A percentile compares a stretch with the other conserved stretches of the same genome.
Evolutionary conservation across 1,140 invertebrate species (phyloP).

Genomic region (Penaeus chinensis): DNA sequence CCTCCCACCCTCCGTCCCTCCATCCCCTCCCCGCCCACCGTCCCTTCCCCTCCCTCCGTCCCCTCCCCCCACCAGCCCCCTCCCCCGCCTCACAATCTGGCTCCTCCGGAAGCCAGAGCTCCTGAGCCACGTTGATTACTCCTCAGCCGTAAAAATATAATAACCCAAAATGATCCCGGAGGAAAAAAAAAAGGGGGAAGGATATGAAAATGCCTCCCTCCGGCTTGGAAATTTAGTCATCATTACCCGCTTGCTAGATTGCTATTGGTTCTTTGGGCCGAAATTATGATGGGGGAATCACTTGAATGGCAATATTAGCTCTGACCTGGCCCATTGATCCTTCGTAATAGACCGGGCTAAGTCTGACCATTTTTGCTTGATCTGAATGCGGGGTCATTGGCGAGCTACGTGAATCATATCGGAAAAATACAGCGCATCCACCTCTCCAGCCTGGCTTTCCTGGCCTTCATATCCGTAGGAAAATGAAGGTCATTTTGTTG

Average conservation of each 20-base stretch:
- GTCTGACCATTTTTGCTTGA: constrained; percentile 35
- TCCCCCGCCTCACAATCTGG: too few species aligned
- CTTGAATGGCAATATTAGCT: constrained; percentile 43
- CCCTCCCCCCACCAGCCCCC: too few species aligned
- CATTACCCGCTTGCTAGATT: constrained; percentile 44
- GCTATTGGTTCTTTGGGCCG: constrained; percentile 49
- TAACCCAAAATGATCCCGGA: background rate
- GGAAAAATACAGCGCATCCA: constrained; percentile 32
- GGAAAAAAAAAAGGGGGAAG: constrained; percentile 23
- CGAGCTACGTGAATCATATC: constrained; percentile 39
- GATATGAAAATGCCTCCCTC: constrained; percentile 34
- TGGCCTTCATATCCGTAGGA: too few species aligned
- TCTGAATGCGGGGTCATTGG: constrained; percentile 54
- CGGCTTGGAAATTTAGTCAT: constrained; percentile 32
- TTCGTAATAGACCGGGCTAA: constrained; percentile 17
- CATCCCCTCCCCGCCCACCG: too few species aligned
- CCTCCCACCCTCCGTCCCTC: too few species aligned
- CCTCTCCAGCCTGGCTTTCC: too few species aligned
- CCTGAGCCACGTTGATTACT: constrained; percentile 1
- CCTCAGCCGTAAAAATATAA: constrained; percentile 6
- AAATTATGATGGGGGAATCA: constrained; percentile 37
- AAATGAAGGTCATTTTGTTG: too few species aligned
- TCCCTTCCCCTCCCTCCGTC: too few species aligned
- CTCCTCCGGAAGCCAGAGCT: too few species aligned
- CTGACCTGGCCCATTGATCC: constrained; percentile 46